Evolutionary conservation across 2,888 invertebrate species (phyloP), one percentile per base, ranked within the genome.

Genomic region (Dysmachus trigonus): DNA sequence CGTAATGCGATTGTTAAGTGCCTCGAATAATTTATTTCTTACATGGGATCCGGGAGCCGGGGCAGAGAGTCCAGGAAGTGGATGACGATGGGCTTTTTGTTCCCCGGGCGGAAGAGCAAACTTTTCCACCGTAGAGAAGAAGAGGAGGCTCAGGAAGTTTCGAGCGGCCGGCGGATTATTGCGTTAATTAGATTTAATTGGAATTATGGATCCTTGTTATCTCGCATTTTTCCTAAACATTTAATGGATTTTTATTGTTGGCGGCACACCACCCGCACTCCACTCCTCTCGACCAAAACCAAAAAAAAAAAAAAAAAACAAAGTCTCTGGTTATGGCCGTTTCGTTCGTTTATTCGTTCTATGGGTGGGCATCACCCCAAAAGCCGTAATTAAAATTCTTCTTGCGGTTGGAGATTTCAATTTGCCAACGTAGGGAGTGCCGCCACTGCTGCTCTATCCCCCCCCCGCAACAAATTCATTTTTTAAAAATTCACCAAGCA

Each of bases 11-110:
- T 81, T 33, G 62, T 18, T 81, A 81, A 81, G 53, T 81, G 62
- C 53, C 51, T 62, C 62, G 81, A 81, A 53, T 81, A 53, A 81
- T 81, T 81, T 81, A 62, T 62, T 81, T 76, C 33, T 33, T 53
- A 62, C 18, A 53, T 35, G 81, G 62, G 33, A n/a, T n/a, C 53
- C 30, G 53, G 47, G 47, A 47, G 35, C 13, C 0, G 5, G 31
- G 5, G 31, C n/a, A 2, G 38, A 10, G 38, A 62, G 53, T n/a
- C 31, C 35, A 76, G 38, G 76, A 76, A 76, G 22, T 41, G 33
- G 33, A 76, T 18, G 38, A n/a, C 10, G 35, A 35, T 18, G 13
- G 22, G 41, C 22, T 35, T 38, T 35, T 38, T 35, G 38, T 35
- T 76, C 38, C 38, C 35, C 38, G 13, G 22, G 18, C n/a, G n/a